Base-by-base conservation (phyloP, 2,888 invertebrate species). In the Chloroclystis v-ata region DNA sequence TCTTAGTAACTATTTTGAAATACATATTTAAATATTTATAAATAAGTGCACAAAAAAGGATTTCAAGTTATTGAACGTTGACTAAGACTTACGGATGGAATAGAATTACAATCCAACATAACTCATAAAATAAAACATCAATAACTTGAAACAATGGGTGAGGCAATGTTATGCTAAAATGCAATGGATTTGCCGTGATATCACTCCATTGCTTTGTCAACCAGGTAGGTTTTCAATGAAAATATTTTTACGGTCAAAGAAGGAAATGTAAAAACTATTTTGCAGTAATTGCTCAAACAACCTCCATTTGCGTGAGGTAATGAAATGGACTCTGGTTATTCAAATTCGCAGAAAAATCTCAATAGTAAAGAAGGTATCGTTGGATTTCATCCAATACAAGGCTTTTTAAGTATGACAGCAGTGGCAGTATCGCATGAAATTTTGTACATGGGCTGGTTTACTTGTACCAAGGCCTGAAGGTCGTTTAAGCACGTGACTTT, bases 401-500 rank as follows among this genome's bases (percentile, higher is more conserved):
- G 50, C 12, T 42, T 44, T 52, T 48, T 35, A 52, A 24, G 37
- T 30, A 40, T 40, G 37, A 47, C 33, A 37, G 39, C 35, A 29
- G 2, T 29, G 16, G 43, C n/a, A n/a, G 30, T 35, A 50, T 39
- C 24, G n/a, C 26, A 45, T 30, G 49, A 30, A 48, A 33, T 53
- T 53, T 49, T 26, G 46, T 52, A 42, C 46, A 44, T 48, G 42
- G 41, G 49, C 33, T 47, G 40, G 49, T 46, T 42, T 44, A 35
- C 12, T 40, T 38, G 30, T 41, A 11, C 42, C 26, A 39, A 49
- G 38, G 37, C 39, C 44, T 28, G 49, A 63, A 65, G 66, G 65
- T 61, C 63, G 46, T 28, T 5, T 26, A 47, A 37, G 61, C 66
- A 62, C 66, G 63, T 67, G 66, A 67, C 59, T 60, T 52, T 59